Conservation (phyloP, 2,113 vertebrate species). For the Nettapus auritus region DNA sequence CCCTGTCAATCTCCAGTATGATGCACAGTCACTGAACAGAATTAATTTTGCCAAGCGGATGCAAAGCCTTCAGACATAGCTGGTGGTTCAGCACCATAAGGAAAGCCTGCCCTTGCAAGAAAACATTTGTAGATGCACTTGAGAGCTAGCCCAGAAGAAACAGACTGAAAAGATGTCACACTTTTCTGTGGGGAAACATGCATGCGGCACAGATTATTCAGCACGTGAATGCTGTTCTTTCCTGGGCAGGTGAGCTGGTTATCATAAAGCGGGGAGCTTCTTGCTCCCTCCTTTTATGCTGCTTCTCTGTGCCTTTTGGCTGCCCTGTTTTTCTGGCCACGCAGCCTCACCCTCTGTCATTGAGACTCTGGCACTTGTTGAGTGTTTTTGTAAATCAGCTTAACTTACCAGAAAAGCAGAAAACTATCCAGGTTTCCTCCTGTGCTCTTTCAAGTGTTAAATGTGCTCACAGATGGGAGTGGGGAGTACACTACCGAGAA, state of each 20-base stretch:
- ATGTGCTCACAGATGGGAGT: conserved; percentile 13
- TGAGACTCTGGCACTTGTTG: background rate
- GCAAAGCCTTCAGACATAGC: background rate
- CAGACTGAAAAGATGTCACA: background rate
- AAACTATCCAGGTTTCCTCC: conserved; percentile 1
- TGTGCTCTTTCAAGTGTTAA: conserved; percentile 38
- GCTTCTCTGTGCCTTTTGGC: background rate
- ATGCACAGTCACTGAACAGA: background rate
- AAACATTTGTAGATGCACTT: background rate
- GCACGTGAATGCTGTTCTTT: background rate
- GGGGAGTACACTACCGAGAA: background rate
- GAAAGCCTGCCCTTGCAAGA: background rate
- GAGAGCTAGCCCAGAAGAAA: conserved; percentile 9
- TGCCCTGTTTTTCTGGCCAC: background rate
- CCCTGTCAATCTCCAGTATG: background rate
- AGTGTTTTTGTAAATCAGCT: background rate
- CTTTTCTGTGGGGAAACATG: background rate
- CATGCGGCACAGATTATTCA: background rate
- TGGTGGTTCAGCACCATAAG: background rate
- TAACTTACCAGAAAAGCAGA: background rate
- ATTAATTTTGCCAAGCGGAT: background rate
- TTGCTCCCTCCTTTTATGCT: background rate
- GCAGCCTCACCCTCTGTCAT: background rate
- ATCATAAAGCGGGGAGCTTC: background rate
- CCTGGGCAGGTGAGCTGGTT: background rate